A percentile compares a stretch with the other conserved stretches of the same genome.
These are phyloP conservation scores for Muntiacus reevesi DNA, from an alignment of 2,113 vertebrate species.

Conservation along the genomic window DNA sequence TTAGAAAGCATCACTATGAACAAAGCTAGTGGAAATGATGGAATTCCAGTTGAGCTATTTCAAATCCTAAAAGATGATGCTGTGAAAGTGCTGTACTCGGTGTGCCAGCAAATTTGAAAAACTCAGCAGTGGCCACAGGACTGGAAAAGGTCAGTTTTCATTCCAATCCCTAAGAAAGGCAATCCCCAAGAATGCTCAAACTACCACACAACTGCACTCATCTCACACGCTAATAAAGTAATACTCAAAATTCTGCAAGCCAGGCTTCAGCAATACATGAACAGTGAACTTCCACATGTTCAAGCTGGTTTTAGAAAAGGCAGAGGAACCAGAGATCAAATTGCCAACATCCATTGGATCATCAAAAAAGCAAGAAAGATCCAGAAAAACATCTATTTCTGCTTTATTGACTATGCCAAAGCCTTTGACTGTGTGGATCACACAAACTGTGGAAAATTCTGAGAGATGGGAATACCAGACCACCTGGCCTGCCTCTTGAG, in stretches of 20 bases:
- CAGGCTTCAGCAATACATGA: not conserved
- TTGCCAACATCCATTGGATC: not conserved
- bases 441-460: not conserved
- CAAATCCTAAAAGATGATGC: not conserved
- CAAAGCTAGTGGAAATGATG: not conserved
- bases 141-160: not conserved
- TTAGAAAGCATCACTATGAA: not conserved
- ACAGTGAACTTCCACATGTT: not conserved
- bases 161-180: not conserved
- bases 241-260: not conserved
- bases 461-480: not conserved
- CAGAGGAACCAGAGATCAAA: not conserved
- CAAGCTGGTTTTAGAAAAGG: not conserved
- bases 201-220: fast-evolving
- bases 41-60: not conserved
- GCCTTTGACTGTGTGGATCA: not conserved
- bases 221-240: not conserved
- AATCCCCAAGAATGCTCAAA: not conserved
- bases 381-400: not conserved
- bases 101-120: not conserved
- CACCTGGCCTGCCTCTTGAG: not conserved
- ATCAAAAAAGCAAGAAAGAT: not conserved
- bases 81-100: not conserved
- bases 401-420: not conserved
- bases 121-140: not conserved